These are phyloP conservation scores for Luffia ferchaultella DNA, from an alignment of 2,888 invertebrate species.

Conservation along the genomic window DNA sequence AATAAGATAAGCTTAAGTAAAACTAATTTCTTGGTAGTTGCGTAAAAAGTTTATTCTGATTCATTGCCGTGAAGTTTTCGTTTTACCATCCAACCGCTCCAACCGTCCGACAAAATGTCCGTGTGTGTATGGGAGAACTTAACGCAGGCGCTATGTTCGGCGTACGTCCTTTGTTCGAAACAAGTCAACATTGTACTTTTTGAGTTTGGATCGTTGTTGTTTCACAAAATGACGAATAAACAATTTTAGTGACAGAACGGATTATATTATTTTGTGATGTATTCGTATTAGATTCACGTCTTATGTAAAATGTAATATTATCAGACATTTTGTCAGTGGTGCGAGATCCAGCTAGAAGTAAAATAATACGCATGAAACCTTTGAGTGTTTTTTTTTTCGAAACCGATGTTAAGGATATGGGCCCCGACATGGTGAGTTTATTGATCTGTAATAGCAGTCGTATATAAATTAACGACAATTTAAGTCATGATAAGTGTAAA, in stretches of 20 bases:
- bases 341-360: slow-evolving; percentile 51
- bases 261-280: slow-evolving; percentile 21
- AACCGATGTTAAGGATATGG: slow-evolving; percentile 81
- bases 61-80: background rate
- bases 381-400: slow-evolving; percentile 74
- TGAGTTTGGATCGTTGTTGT: slow-evolving; percentile 46
- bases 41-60: too few species aligned
- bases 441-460: background rate
- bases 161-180: slow-evolving; percentile 67
- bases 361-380: slow-evolving; percentile 71
- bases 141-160: slow-evolving; percentile 62
- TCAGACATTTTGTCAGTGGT: slow-evolving; percentile 37
- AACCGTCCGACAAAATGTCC: background rate
- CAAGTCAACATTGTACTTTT: slow-evolving; percentile 60
- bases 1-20: too few species aligned
- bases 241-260: slow-evolving; percentile 37
- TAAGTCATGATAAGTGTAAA: slow-evolving; percentile 48
- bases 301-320: slow-evolving; percentile 2
- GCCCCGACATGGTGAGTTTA: slow-evolving; percentile 79
- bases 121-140: slow-evolving; percentile 37
- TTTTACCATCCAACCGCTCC: background rate
- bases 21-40: too few species aligned
- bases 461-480: slow-evolving; percentile 25
- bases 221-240: slow-evolving; percentile 29
- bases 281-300: background rate